Conservation (phyloP, 30 jellyfish, hydroid and myxozoan genomes). For the Catostylus mosaicus region DNA sequence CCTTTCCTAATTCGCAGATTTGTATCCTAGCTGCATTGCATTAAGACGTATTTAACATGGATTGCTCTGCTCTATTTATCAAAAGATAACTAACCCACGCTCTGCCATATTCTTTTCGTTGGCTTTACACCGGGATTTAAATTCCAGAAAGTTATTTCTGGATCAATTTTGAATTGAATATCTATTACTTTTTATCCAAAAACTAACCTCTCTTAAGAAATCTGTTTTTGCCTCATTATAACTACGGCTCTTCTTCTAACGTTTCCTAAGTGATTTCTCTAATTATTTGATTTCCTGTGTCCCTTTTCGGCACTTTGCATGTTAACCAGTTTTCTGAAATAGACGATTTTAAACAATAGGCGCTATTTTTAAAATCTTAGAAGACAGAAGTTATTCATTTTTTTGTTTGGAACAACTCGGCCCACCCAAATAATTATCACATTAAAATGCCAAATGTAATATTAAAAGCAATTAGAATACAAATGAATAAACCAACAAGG, state of each 20-base stretch:
- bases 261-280: background rate
- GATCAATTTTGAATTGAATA: background rate
- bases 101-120: slow-evolving; percentile 37
- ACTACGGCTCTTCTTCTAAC: background rate
- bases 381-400: no score
- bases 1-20: slow-evolving; percentile 6
- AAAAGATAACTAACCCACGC: slow-evolving; percentile 32
- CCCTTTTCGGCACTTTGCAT: background rate
- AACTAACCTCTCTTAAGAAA: background rate
- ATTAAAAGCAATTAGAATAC: background rate
- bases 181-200: slow-evolving; percentile 4
- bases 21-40: slow-evolving; percentile 40
- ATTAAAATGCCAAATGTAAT: no score
- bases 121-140: slow-evolving; percentile 40
- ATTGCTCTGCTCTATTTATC: slow-evolving; percentile 16
- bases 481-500: background rate
- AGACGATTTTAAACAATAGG: no score
- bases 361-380: no score
- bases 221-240: background rate
- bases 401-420: no score
- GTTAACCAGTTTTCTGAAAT: no score
- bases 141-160: slow-evolving; percentile 20
- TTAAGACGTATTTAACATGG: slow-evolving; percentile 36
- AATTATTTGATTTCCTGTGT: background rate
- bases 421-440: no score